Conservation (phyloP, 2,888 invertebrate genomes). For the Diarsia dahlii region DNA sequence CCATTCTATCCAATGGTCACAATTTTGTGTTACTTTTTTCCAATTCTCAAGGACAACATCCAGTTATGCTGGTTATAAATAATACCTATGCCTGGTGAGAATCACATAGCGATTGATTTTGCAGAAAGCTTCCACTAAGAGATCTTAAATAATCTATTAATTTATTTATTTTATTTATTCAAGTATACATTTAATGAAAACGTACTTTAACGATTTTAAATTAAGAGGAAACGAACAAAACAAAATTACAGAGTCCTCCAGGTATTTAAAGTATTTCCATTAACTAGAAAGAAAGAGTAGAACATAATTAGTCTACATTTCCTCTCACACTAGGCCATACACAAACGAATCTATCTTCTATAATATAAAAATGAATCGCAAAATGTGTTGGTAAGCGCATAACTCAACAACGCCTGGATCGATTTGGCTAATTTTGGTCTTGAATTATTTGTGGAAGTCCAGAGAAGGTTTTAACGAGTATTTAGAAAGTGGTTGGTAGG, state of each 20-base stretch:
- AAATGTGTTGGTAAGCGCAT: no score
- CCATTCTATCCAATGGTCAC: no score
- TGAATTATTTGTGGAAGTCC: no score
- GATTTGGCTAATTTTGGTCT: no score
- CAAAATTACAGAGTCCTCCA: not conserved
- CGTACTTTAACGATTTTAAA: not conserved
- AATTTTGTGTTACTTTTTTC: no score
- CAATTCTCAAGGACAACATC: no score
- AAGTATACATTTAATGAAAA: not conserved
- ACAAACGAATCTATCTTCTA: constrained; percentile 1
- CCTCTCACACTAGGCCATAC: not conserved
- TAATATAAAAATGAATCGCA: no score
- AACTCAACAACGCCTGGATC: no score
- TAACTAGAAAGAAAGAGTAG: not conserved
- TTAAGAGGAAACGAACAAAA: not conserved
- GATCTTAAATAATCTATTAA: not conserved
- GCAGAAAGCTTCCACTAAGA: not conserved
- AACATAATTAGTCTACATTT: not conserved
- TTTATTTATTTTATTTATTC: no score
- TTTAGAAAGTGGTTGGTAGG: no score
- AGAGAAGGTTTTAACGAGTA: no score
- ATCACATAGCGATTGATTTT: not conserved
- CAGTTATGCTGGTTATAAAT: no score
- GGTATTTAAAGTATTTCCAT: not conserved
- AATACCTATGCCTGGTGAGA: not conserved